These are phyloP conservation scores for Macquaria australasica DNA, from an alignment of 2,113 vertebrate species.

Conservation along the genomic window DNA sequence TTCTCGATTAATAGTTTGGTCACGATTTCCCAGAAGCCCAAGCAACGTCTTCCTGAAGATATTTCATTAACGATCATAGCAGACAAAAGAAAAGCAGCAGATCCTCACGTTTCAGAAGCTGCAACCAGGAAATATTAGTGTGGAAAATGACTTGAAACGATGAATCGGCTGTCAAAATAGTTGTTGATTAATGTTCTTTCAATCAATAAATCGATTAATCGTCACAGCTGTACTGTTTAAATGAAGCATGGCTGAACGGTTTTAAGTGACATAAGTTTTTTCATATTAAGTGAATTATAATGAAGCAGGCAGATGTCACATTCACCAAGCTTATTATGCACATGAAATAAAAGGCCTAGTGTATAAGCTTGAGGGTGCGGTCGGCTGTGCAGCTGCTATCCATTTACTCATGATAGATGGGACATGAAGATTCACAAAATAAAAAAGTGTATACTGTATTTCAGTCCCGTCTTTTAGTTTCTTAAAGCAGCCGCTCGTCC, in stretches of 20 bases:
- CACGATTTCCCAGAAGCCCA: no score
- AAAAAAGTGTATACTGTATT: conserved; percentile 30
- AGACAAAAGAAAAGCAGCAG: not conserved
- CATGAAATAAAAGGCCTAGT: conserved; percentile 44
- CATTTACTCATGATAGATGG: conserved; percentile 49
- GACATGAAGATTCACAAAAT: conserved; percentile 51
- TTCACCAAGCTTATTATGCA: conserved; percentile 35
- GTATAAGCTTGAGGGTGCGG: conserved; percentile 52
- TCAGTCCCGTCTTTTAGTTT: not conserved
- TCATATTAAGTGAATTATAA: conserved; percentile 19
- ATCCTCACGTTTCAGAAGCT: not conserved
- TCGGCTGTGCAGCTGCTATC: conserved; percentile 48
- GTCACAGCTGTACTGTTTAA: no score
- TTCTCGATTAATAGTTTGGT: no score
- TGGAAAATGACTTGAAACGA: not conserved
- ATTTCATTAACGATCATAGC: no score
- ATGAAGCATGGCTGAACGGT: not conserved
- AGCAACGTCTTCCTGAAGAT: no score
- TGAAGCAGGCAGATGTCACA: conserved; percentile 27
- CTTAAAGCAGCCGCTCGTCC: conserved; percentile 15
- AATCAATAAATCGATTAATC: not conserved
- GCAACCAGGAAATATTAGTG: not conserved
- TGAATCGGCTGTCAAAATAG: not conserved
- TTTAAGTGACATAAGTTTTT: not conserved
- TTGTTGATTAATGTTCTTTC: not conserved